phyloP scores from a whole-genome alignment of 2,113 vertebrate genomes.

The Rhabdomys dilectus region DNA sequence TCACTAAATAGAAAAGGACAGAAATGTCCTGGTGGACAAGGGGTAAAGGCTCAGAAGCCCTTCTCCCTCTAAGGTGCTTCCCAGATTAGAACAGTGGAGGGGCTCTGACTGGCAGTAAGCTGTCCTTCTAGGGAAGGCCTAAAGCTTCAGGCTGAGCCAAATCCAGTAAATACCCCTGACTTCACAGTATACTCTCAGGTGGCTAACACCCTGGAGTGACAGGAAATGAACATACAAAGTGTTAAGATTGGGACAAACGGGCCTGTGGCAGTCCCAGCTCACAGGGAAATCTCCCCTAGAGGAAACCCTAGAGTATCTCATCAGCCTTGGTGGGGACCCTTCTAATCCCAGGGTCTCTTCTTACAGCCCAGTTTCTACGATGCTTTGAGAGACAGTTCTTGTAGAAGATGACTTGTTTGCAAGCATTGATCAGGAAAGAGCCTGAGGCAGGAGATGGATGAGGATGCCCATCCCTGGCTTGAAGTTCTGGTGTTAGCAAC shows the following conservation, averaged over 20 bases:
- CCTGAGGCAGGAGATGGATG: not conserved
- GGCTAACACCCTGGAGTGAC: not conserved
- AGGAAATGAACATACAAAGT: accelerated
- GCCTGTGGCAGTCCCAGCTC: not conserved
- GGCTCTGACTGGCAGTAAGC: not conserved
- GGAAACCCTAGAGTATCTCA: not conserved
- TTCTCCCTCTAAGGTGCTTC: not conserved
- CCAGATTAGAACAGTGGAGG: not conserved
- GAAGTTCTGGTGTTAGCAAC: not conserved
- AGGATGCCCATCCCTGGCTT: not conserved
- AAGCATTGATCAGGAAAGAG: not conserved
- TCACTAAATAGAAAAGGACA: not conserved
- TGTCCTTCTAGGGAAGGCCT: not conserved
- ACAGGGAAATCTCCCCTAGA: not conserved
- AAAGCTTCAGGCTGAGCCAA: not conserved
- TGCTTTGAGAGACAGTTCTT: not conserved
- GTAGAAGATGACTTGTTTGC: not conserved
- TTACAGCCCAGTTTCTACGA: not conserved
- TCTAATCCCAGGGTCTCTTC: not conserved
- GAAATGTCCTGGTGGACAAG: not conserved
- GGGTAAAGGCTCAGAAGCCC: accelerated
- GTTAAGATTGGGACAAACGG: not conserved
- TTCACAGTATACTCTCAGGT: accelerated
- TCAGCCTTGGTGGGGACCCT: not conserved
- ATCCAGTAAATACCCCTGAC: not conserved